A percentile compares a stretch with the other conserved stretches of the same genome.
phyloP scores from a whole-genome alignment of 92 coral and sea anemone species.

The Porites cylindrica region DNA sequence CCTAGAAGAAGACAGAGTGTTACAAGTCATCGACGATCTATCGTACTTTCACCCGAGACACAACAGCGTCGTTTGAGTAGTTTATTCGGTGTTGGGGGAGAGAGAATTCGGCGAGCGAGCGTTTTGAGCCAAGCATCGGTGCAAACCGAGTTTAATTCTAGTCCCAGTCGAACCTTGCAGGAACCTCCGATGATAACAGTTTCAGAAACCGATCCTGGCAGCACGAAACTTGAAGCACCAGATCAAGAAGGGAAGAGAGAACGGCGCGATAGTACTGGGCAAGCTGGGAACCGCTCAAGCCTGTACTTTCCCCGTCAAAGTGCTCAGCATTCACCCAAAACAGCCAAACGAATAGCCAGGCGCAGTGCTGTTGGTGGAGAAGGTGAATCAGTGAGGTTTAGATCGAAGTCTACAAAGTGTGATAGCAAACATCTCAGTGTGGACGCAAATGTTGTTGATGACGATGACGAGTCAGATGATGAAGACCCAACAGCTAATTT shows the following conservation, averaged over 20 bases:
- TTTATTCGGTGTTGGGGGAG: slow-evolving; percentile 80
- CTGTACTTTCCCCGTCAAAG: slow-evolving; percentile 30
- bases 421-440: slow-evolving; percentile 71
- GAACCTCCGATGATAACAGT: slow-evolving; percentile 86
- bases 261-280: slow-evolving; percentile 32
- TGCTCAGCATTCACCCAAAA: slow-evolving; percentile 19
- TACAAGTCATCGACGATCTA: slow-evolving; percentile 47
- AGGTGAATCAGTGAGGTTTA: slow-evolving; percentile 51
- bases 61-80: slow-evolving; percentile 76
- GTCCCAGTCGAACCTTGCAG: slow-evolving; percentile 65
- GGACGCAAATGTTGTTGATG: slow-evolving; percentile 59
- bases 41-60: slow-evolving; percentile 48
- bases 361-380: slow-evolving; percentile 56
- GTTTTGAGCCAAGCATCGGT: slow-evolving; percentile 81
- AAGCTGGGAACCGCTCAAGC: slow-evolving; percentile 32
- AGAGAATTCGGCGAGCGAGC: slow-evolving; percentile 73
- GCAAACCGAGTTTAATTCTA: slow-evolving; percentile 71
- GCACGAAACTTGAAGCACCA: slow-evolving; percentile 15
- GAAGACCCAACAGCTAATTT: slow-evolving; percentile 86
- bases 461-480: slow-evolving; percentile 83
- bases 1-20: slow-evolving; percentile 42
- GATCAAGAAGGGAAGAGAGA: slow-evolving; percentile 32
- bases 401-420: slow-evolving; percentile 47
- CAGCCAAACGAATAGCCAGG: slow-evolving; percentile 9
- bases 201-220: slow-evolving; percentile 52